phyloP scores from a whole-genome alignment of 2,113 vertebrate species.

The Tupaia chinensis region DNA sequence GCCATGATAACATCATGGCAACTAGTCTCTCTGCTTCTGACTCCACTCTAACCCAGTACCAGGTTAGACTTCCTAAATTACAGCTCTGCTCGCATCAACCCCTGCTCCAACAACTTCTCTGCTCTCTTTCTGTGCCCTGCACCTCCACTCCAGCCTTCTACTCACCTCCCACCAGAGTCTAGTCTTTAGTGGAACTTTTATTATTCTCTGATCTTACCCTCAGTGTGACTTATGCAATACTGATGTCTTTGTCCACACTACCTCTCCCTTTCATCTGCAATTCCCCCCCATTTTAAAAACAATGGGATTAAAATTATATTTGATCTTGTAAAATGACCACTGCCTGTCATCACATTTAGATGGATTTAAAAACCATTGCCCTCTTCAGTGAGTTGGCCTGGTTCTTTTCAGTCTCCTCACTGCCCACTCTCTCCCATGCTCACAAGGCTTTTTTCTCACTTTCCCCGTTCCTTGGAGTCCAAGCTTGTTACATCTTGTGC shows the following conservation, averaged over 20 bases:
- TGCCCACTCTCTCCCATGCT: not conserved
- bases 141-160: not conserved
- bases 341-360: not conserved
- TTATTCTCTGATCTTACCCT: not conserved
- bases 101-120: not conserved
- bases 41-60: not conserved
- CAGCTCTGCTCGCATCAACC: not conserved
- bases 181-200: not conserved
- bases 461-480: not conserved
- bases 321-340: not conserved
- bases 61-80: not conserved
- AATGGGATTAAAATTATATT: not conserved
- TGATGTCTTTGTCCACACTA: not conserved
- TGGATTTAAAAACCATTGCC: not conserved
- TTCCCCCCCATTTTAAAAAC: not conserved
- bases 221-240: not conserved
- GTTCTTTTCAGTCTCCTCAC: not conserved
- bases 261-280: not conserved
- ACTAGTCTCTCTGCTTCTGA: not conserved
- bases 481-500: not conserved
- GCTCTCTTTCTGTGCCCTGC: not conserved
- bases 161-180: not conserved
- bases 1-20: not conserved
- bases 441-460: not conserved
- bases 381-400: not conserved